These are phyloP conservation scores for Acridotheres tristis DNA, from an alignment of 2,797 vertebrate genomes.

Conservation along the genomic window DNA sequence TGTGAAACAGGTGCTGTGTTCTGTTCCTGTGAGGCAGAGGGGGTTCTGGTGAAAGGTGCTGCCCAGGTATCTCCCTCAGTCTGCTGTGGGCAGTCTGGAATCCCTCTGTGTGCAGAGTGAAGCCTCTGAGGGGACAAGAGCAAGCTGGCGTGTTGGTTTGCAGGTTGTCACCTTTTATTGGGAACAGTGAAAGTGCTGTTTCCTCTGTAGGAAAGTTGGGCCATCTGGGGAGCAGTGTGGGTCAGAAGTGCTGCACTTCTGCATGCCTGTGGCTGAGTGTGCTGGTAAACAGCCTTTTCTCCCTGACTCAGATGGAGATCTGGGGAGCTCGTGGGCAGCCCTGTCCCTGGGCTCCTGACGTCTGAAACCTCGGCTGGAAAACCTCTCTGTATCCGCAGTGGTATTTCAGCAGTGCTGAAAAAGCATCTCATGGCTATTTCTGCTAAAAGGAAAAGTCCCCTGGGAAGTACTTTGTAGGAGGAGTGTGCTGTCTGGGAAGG, in stretches of 20 bases:
- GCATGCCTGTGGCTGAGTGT: neutral
- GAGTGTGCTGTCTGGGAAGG: neutral
- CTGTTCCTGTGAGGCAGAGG: neutral
- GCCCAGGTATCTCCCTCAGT: accelerated
- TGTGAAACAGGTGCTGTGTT: neutral
- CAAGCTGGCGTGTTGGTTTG: neutral
- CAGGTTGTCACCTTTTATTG: neutral
- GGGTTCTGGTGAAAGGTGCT: neutral
- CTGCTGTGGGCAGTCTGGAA: neutral
- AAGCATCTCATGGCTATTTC: neutral
- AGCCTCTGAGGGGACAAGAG: neutral
- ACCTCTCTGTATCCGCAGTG: neutral
- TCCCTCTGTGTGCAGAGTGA: accelerated
- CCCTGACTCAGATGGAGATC: slow-evolving; percentile 8
- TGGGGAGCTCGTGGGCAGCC: neutral
- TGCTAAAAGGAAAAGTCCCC: slow-evolving; percentile 25
- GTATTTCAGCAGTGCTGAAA: neutral
- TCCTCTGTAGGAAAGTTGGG: neutral
- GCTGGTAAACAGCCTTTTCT: neutral
- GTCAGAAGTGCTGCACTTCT: neutral
- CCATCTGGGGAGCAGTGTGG: accelerated
- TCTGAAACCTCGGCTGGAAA: neutral
- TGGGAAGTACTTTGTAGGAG: neutral
- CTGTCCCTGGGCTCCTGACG: accelerated
- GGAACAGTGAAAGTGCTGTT: neutral